Percentiles rank a stretch among this genome's conserved stretches.
These are phyloP conservation scores for Cyclina sinensis DNA, from an alignment of 1,140 invertebrate genomes.

Conservation along the genomic window DNA sequence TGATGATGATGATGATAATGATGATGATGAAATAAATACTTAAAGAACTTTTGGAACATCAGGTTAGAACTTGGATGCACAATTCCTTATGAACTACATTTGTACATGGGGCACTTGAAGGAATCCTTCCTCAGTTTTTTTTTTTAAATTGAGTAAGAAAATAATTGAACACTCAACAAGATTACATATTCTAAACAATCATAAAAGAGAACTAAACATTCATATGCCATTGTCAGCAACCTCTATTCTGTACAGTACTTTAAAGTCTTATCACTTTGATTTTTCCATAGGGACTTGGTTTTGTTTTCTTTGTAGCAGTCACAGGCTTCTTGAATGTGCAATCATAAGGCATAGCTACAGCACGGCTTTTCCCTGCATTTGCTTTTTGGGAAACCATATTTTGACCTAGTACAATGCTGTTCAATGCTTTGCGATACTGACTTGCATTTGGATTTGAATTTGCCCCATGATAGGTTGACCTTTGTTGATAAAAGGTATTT, in stretches of 20 bases:
- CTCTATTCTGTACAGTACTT: constrained; percentile 6
- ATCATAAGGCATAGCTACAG: background rate
- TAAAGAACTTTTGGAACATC: no score
- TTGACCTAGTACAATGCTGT: constrained; percentile 63
- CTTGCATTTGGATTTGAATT: constrained; percentile 63
- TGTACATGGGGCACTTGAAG: no score
- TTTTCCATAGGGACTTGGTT: background rate
- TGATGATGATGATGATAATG: no score
- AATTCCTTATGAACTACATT: no score
- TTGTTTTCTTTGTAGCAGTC: background rate
- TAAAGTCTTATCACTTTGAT: background rate
- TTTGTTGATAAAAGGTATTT: constrained; percentile 67
- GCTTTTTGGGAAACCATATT: constrained; percentile 43
- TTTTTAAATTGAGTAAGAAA: no score
- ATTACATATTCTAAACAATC: no score
- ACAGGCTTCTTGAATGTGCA: background rate
- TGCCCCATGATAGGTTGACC: constrained; percentile 59
- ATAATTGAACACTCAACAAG: no score
- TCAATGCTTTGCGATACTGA: constrained; percentile 47
- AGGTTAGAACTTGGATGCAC: no score
- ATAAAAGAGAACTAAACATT: no score
- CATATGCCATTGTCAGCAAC: no score
- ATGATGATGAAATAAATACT: no score
- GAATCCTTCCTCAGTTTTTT: no score
- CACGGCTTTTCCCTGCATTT: constrained; percentile 53